A percentile compares a stretch with the other conserved stretches of the same genome.
Conservation (phyloP, 2,113 vertebrate species). For the Ptyas mucosa region DNA sequence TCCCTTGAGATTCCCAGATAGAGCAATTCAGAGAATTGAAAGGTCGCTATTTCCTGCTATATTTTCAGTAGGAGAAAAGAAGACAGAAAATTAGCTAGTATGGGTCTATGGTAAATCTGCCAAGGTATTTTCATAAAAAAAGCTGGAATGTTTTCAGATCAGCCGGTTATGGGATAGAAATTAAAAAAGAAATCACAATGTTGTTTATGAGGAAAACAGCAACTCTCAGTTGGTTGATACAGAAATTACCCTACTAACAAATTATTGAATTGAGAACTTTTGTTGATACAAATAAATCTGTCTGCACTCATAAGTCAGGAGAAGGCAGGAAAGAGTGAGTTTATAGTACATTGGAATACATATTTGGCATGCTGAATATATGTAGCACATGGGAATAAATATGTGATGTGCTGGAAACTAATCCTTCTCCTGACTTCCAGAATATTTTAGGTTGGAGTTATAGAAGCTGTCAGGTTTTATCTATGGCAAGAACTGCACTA, state of each 20-base stretch:
- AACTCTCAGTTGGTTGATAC: not conserved
- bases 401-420: not conserved
- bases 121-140: not conserved
- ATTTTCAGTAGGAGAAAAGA: conserved; percentile 18
- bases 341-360: not conserved
- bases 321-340: not conserved
- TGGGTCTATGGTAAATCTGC: not conserved
- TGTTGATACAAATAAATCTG: not conserved
- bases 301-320: not conserved
- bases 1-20: not conserved
- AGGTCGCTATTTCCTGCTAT: conserved; percentile 10
- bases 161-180: not conserved
- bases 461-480: not conserved
- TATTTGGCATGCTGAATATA: not conserved
- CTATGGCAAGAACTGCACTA: not conserved
- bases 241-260: not conserved
- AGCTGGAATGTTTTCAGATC: not conserved
- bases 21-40: not conserved
- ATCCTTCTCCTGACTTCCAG: not conserved
- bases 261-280: not conserved
- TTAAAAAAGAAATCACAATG: not conserved
- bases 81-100: not conserved
- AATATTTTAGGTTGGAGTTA: not conserved
- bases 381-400: not conserved
- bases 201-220: not conserved